Conservation (phyloP, 2,888 invertebrate genomes). For the Uloborus plumipes region DNA sequence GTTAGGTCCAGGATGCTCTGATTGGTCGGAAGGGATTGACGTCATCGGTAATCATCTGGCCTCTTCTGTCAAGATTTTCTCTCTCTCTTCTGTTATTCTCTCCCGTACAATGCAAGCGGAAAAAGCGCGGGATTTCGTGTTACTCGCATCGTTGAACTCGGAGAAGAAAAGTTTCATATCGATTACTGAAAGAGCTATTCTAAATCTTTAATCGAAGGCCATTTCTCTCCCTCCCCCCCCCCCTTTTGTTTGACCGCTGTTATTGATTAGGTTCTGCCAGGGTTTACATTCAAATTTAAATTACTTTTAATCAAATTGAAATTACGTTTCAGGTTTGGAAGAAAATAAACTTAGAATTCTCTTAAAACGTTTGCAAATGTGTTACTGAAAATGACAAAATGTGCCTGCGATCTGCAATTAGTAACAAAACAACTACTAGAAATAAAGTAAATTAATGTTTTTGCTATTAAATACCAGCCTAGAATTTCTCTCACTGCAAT, state of each 20-base stretch:
- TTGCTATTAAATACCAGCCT: too few relatives aligned
- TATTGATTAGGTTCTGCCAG: too few relatives aligned
- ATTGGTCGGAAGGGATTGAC: slow-evolving; percentile 55
- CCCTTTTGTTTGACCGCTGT: slow-evolving; percentile 56
- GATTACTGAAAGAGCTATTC: slow-evolving; percentile 3
- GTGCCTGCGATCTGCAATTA: too few relatives aligned
- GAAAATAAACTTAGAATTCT: too few relatives aligned
- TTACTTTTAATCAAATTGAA: too few relatives aligned
- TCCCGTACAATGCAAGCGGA: not conserved
- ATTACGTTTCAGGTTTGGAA: too few relatives aligned
- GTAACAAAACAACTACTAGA: too few relatives aligned
- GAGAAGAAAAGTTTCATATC: slow-evolving; percentile 1
- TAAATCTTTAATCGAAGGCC: not conserved
- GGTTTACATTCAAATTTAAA: too few relatives aligned
- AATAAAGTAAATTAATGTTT: too few relatives aligned
- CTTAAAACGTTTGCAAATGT: too few relatives aligned
- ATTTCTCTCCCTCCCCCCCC: slow-evolving; percentile 77
- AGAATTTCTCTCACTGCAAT: too few relatives aligned
- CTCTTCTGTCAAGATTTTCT: slow-evolving; percentile 28
- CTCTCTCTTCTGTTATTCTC: slow-evolving; percentile 3
- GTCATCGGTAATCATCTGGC: slow-evolving; percentile 59
- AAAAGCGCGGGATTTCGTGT: not conserved
- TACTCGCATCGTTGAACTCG: slow-evolving; percentile 12
- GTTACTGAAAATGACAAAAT: too few relatives aligned
- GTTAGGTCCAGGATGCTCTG: slow-evolving; percentile 42